These are phyloP conservation scores for Muraenolepis orangiensis DNA, from an alignment of 2,797 vertebrate genomes.

Conservation along the genomic window DNA sequence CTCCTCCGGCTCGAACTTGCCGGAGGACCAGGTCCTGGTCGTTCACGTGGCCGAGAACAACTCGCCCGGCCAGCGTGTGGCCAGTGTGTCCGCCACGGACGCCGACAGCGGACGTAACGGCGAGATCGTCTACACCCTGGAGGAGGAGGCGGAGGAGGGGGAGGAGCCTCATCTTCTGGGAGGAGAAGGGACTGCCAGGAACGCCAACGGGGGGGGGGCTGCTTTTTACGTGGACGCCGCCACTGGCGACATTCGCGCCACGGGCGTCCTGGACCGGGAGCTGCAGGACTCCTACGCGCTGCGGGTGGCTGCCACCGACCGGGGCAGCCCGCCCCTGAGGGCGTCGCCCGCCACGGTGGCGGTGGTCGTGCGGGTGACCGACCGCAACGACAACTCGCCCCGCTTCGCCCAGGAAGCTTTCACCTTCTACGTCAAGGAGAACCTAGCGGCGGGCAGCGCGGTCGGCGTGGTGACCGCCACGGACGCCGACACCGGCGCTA, in stretches of 20 bases:
- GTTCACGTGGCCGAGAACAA: constrained; percentile 95
- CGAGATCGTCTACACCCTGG: constrained; percentile 87
- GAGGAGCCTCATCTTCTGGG: too few species aligned
- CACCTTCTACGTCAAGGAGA: constrained; percentile 95
- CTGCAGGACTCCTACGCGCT: constrained; percentile 87
- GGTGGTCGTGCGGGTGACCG: constrained; percentile 88
- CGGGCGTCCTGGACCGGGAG: constrained; percentile 85
- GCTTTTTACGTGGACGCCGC: constrained; percentile 91
- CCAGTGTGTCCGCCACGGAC: constrained; percentile 86
- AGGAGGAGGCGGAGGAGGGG: too few species aligned
- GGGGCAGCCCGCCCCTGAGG: constrained; percentile 84
- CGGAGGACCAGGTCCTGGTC: too few species aligned
- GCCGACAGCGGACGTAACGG: constrained; percentile 93
- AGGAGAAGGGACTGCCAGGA: too few species aligned
- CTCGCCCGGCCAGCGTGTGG: constrained; percentile 83
- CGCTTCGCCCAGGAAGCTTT: constrained; percentile 96
- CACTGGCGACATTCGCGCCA: constrained; percentile 87
- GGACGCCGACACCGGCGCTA: constrained; percentile 90
- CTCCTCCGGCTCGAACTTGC: too few species aligned
- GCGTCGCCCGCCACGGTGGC: constrained; percentile 84
- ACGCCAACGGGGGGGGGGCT: constrained; percentile 71
- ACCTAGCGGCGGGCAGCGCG: constrained; percentile 91
- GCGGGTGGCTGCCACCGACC: constrained; percentile 87
- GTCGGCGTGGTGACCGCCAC: constrained; percentile 97
- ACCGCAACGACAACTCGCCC: constrained; percentile 93